phyloP scores from a whole-genome alignment of 2,888 invertebrate species.

The Lasioglossum marginatum region DNA sequence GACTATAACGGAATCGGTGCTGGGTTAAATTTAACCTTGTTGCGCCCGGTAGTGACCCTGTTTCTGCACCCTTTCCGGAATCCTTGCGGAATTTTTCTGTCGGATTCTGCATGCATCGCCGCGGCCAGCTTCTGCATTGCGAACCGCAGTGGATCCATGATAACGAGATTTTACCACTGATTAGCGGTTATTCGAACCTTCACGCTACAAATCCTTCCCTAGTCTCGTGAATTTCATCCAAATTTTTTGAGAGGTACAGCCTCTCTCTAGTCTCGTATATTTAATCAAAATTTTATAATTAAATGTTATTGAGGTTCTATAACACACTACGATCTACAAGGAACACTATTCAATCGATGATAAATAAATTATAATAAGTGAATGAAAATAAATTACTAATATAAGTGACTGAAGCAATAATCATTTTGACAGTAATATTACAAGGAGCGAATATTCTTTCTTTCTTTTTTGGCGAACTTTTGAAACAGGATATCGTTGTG shows the following conservation, averaged over 20 bases:
- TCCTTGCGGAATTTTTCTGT: conserved; percentile 37
- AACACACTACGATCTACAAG: no score
- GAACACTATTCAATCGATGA: no score
- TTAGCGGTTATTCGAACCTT: background rate
- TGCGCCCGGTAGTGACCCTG: conserved; percentile 44
- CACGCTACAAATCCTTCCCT: background rate
- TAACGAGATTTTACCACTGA: background rate
- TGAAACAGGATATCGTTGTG: no score
- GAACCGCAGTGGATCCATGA: background rate
- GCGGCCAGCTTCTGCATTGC: background rate
- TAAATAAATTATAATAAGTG: no score
- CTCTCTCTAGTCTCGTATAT: background rate
- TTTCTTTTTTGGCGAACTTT: no score
- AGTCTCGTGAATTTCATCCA: background rate
- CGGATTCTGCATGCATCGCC: background rate
- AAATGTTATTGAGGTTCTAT: no score
- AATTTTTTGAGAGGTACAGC: background rate
- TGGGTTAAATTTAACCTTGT: conserved; percentile 66
- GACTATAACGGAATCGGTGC: conserved; percentile 70
- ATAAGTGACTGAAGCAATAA: no score
- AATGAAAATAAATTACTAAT: no score
- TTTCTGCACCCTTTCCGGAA: conserved; percentile 47
- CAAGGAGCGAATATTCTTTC: no score
- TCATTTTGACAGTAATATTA: no score
- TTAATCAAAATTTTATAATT: background rate